A percentile compares a stretch with the other conserved stretches of the same genome.
phyloP scores from a whole-genome alignment of 2,888 invertebrate species.

The Andrena bicolor region DNA sequence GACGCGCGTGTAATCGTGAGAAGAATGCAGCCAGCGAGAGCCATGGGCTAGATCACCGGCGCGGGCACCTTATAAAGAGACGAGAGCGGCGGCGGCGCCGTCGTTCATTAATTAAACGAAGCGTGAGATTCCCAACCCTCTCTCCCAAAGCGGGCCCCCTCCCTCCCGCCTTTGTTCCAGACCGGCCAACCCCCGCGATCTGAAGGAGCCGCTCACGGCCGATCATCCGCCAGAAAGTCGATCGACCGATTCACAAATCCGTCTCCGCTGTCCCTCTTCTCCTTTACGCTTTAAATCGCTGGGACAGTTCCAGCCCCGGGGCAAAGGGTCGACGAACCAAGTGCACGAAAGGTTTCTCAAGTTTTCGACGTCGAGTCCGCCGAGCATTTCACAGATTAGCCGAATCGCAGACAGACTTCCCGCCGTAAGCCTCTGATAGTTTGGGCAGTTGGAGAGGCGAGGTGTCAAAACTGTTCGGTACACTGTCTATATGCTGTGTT shows the following conservation, averaged over 20 bases:
- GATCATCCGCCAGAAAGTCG: conserved; percentile 73
- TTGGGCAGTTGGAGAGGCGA: too few relatives aligned
- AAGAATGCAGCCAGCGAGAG: conserved; percentile 26
- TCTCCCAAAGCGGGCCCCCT: conserved; percentile 45
- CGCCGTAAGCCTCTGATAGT: too few relatives aligned
- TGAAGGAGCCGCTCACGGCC: conserved; percentile 69
- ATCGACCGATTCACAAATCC: conserved; percentile 74
- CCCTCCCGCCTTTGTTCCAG: conserved; percentile 69
- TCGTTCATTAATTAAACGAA: conserved; percentile 83
- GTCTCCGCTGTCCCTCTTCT: conserved; percentile 44
- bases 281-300: conserved; percentile 33
- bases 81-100: conserved; percentile 74
- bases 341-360: conserved; percentile 10
- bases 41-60: conserved; percentile 61
- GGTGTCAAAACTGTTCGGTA: too few relatives aligned
- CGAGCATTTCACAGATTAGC: not conserved
- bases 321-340: conserved; percentile 28
- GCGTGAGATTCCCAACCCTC: conserved; percentile 82
- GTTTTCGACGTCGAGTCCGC: not conserved
- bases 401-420: not conserved
- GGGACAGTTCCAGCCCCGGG: conserved; percentile 30
- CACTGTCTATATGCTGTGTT: too few relatives aligned
- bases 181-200: conserved; percentile 69
- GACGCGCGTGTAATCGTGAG: conserved; percentile 61
- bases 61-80: conserved; percentile 65